Conservation (phyloP, 2,113 vertebrate species). For the Spea bombifrons region DNA sequence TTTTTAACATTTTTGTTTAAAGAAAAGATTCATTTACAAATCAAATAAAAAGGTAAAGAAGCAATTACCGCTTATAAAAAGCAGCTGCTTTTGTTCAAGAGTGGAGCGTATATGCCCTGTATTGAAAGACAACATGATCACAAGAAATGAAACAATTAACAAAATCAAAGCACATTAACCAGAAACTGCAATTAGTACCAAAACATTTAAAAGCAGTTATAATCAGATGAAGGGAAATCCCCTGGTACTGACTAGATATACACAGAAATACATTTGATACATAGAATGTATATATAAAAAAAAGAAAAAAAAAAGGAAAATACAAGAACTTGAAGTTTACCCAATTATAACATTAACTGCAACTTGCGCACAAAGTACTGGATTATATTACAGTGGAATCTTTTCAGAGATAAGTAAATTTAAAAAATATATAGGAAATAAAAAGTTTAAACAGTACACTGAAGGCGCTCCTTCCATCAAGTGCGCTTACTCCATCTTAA, state of each 20-base stretch:
- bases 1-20: constrained; percentile 78
- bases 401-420: constrained; percentile 76
- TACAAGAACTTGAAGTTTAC: constrained; percentile 48
- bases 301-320: constrained; percentile 69
- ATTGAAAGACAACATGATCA: constrained; percentile 94
- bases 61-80: constrained; percentile 96
- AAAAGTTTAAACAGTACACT: constrained; percentile 80
- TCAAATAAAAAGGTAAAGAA: constrained; percentile 90
- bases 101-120: constrained; percentile 87
- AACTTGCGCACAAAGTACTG: constrained; percentile 61
- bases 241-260: constrained; percentile 7
- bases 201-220: background rate
- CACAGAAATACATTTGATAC: constrained; percentile 77
- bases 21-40: constrained; percentile 82
- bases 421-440: constrained; percentile 66
- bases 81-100: constrained; percentile 90
- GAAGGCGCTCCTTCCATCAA: constrained; percentile 82
- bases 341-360: constrained; percentile 69
- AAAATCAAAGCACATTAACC: constrained; percentile 75
- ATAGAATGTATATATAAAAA: constrained; percentile 70
- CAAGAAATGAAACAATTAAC: constrained; percentile 81
- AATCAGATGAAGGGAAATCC: background rate
- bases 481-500: constrained; percentile 60
- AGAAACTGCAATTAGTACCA: constrained; percentile 53
- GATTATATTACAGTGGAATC: constrained; percentile 65